phyloP scores from a whole-genome alignment of 2,113 vertebrate genomes.

The Sinocyclocheilus rhinocerous region DNA sequence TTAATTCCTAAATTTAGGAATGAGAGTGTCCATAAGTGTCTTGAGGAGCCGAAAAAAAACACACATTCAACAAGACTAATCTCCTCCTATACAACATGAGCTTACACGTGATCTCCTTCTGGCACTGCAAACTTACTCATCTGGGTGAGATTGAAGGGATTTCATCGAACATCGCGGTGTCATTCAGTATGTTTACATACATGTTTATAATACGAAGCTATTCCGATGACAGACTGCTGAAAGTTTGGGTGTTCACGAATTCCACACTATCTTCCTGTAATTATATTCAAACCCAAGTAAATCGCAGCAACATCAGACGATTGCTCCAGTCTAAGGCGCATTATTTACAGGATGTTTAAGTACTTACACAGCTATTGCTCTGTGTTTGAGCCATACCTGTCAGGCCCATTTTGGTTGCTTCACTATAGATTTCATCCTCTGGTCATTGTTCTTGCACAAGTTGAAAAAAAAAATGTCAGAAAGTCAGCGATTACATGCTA shows the following conservation, averaged over 20 bases:
- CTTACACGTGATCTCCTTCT: constrained; percentile 34
- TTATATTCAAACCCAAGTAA: background rate
- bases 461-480: no score
- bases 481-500: no score
- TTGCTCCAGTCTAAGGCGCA: background rate
- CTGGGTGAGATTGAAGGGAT: constrained; percentile 34
- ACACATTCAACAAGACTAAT: constrained; percentile 51
- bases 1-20: no score
- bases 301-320: background rate
- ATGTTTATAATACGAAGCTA: constrained; percentile 28
- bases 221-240: constrained; percentile 20
- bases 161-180: background rate
- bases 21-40: constrained; percentile 13
- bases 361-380: background rate
- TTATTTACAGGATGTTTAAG: background rate
- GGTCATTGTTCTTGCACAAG: no score
- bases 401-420: background rate
- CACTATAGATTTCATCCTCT: background rate
- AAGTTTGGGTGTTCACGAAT: constrained; percentile 32
- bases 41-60: constrained; percentile 6
- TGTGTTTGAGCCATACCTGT: background rate
- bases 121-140: constrained; percentile 35
- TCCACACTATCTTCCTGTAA: background rate
- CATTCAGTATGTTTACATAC: constrained; percentile 9
- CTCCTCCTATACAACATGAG: constrained; percentile 26